phyloP scores from a whole-genome alignment of 2,797 vertebrate species.

The Mus caroli region DNA sequence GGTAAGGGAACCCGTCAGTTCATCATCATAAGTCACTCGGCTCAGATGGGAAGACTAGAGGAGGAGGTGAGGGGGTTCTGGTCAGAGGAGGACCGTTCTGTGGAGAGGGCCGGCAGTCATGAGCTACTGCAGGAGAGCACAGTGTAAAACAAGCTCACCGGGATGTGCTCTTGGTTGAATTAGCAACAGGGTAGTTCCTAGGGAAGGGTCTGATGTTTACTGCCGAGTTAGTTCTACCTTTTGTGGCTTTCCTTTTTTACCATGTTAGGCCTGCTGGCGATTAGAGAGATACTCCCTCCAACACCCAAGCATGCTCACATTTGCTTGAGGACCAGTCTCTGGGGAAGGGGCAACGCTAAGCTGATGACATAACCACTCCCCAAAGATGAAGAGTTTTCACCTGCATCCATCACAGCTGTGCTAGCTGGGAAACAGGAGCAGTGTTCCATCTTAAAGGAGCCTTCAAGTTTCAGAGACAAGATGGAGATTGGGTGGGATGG shows the following conservation, averaged over 20 bases:
- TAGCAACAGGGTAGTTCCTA: background rate
- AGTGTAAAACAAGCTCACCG: background rate
- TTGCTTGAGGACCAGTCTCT: slow-evolving; percentile 19
- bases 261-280: background rate
- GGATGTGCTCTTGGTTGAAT: background rate
- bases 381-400: background rate
- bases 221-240: background rate
- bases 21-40: background rate
- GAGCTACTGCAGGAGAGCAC: background rate
- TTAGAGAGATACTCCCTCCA: background rate
- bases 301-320: background rate
- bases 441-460: background rate
- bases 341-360: background rate
- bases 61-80: background rate
- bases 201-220: slow-evolving; percentile 30
- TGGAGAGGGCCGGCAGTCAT: background rate
- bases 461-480: slow-evolving; percentile 18
- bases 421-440: background rate
- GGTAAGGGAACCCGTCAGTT: background rate
- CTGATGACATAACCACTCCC: background rate
- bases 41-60: background rate
- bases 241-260: background rate
- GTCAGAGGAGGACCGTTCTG: background rate
- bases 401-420: background rate
- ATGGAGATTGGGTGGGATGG: background rate